Conservation (phyloP, 2,797 vertebrate genomes). For the Forpus xanthops region DNA sequence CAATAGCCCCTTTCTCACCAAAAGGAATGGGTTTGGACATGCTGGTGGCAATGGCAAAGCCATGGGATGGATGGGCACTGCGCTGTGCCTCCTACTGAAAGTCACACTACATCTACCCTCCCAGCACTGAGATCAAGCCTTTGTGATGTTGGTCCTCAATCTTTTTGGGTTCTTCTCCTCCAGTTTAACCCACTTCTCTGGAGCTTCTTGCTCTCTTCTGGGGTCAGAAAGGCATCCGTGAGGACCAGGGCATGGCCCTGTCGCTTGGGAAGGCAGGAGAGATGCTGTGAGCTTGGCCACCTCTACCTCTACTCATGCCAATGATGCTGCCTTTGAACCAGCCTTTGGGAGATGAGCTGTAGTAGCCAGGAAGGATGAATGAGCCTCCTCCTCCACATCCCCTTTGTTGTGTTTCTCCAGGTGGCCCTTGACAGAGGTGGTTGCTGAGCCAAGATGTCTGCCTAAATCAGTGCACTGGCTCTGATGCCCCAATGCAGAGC, state of each 20-base stretch:
- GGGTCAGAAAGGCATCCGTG: accelerated
- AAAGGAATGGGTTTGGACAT: not conserved
- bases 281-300: not conserved
- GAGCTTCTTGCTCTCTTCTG: not conserved
- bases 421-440: not conserved
- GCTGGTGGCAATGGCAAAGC: not conserved
- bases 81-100: not conserved
- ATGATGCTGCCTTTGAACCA: not conserved
- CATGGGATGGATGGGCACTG: accelerated
- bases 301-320: not conserved
- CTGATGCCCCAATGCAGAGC: not conserved
- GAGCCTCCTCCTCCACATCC: not conserved
- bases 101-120: accelerated
- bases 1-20: not conserved
- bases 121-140: not conserved
- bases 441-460: not conserved
- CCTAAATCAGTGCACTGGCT: not conserved
- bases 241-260: not conserved
- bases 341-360: not conserved
- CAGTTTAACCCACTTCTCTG: not conserved
- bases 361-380: not conserved
- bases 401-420: not conserved
- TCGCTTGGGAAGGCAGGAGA: not conserved
- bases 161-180: not conserved
- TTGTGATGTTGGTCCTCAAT: accelerated